Conservation (phyloP, 1,140 invertebrate genomes). For the Dendrolimus punctatus region DNA sequence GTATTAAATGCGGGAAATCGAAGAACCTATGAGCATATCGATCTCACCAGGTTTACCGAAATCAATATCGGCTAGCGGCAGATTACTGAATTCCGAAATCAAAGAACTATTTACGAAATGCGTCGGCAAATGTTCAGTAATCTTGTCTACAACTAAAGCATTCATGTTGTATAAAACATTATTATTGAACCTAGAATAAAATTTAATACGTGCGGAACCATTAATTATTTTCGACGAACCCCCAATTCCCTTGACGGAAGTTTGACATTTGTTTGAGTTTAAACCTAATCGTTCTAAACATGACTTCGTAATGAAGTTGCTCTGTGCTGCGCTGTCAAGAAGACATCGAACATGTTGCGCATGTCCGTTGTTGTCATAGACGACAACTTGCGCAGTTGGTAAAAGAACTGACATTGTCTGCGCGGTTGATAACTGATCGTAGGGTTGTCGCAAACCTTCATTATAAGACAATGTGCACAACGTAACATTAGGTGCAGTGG, state of each 20-base stretch:
- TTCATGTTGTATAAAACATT: constrained; percentile 12
- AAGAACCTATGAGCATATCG: too few species aligned
- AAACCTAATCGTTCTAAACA: constrained; percentile 15
- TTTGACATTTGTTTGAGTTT: constrained; percentile 3
- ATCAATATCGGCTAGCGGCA: constrained; percentile 14
- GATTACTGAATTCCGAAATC: constrained; percentile 8
- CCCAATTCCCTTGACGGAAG: constrained; percentile 14
- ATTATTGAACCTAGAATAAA: constrained; percentile 14
- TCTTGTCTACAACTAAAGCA: constrained; percentile 10
- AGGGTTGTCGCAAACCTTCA: not conserved
- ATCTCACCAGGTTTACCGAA: not conserved
- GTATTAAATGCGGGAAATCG: too few species aligned
- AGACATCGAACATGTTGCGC: too few species aligned
- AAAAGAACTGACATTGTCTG: too few species aligned
- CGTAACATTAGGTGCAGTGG: not conserved
- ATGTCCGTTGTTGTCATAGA: too few species aligned
- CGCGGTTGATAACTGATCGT: too few species aligned
- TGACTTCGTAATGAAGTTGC: constrained; percentile 12
- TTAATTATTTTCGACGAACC: constrained; percentile 9
- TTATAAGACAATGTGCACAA: constrained; percentile 2
- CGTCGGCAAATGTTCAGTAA: constrained; percentile 14
- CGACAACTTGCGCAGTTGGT: too few species aligned
- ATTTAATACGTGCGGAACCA: constrained; percentile 12
- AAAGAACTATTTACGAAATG: constrained; percentile 12
- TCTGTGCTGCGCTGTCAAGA: constrained; percentile 15